Evolutionary conservation across 2,113 vertebrate species (phyloP), one percentile per base, ranked within the genome.

Genomic region (Nicator chloris): DNA sequence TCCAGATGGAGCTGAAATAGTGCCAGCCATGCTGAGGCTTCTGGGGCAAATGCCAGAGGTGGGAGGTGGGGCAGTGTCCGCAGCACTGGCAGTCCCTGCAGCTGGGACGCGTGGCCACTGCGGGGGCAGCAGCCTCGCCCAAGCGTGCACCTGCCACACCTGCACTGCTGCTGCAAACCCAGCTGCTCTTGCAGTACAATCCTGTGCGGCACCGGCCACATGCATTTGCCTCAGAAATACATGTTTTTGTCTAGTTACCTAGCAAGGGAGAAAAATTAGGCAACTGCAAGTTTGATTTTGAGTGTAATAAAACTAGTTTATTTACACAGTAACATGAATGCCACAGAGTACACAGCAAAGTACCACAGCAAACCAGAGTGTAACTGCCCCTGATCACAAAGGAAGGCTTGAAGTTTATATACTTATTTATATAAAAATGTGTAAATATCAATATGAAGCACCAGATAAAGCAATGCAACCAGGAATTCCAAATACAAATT

Each of bases 351-450:
- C 95, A 98, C 97, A 97, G 98, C 97, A 98, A 98, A 98, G 97
- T 98, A 98, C 98, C 98, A 98, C 98, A 98, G 97, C 98, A 98
- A 98, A 98, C 97, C 97, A 92, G 96, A 97, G 88, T 97, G 96
- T 76, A 92, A 97, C 83, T 35, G 89, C 96, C 97, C 94, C 96
- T 95, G 92, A 92, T 93, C 95, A 95, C 94, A 88, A 83, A 94
- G 92, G 96, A 92, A 96, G 96, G 85, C 87, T 94, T 94, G 92
- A 91, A 93, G 73, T 77, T 88, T 82, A 95, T 81, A 91, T 88
- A 92, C n/a, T 91, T 88, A 92, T 44, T 95, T 60, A 95, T 95
- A 95, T 97, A 95, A 95, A 96, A 97, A 95, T 42, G 40, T 72
- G 91, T 95, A 94, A 96, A 95, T 95, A 94, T 73, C 94, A 86